phyloP scores from a whole-genome alignment of 2,113 vertebrate species.

The Anhinga rufa region DNA sequence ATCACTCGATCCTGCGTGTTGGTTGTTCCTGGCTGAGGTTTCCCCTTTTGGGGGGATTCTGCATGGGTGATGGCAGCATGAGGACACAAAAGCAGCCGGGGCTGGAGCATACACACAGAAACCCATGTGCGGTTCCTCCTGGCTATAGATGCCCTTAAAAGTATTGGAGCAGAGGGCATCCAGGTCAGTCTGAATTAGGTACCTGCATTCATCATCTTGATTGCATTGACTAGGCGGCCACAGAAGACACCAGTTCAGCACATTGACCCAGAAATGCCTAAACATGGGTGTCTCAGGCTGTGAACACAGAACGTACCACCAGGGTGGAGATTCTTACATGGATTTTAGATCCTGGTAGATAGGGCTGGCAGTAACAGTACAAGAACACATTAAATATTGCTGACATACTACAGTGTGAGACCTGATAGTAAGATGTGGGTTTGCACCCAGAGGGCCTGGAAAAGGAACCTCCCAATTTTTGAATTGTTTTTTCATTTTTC shows the following conservation, averaged over 20 bases:
- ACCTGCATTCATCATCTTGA: not conserved
- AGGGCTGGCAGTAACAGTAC: not conserved
- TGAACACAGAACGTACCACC: not conserved
- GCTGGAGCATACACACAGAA: not conserved
- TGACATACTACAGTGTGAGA: not conserved
- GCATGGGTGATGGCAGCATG: too few relatives aligned
- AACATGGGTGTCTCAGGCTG: not conserved
- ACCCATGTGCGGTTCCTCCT: not conserved
- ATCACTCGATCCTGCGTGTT: fast-evolving
- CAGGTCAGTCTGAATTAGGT: not conserved
- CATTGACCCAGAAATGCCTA: not conserved
- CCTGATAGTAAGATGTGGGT: not conserved
- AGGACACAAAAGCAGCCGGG: not conserved
- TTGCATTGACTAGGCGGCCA: not conserved
- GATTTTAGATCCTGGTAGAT: not conserved
- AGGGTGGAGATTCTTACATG: not conserved
- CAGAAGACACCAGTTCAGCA: not conserved
- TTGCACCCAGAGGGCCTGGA: not conserved
- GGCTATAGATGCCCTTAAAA: not conserved
- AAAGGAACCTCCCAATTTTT: not conserved
- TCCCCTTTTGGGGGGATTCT: not conserved
- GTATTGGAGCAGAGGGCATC: not conserved
- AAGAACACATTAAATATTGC: not conserved
- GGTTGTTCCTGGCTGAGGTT: not conserved
- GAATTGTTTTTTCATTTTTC: not conserved